Conservation (phyloP, 2,797 vertebrate genomes). For the Tenualosa thibaudeaui region DNA sequence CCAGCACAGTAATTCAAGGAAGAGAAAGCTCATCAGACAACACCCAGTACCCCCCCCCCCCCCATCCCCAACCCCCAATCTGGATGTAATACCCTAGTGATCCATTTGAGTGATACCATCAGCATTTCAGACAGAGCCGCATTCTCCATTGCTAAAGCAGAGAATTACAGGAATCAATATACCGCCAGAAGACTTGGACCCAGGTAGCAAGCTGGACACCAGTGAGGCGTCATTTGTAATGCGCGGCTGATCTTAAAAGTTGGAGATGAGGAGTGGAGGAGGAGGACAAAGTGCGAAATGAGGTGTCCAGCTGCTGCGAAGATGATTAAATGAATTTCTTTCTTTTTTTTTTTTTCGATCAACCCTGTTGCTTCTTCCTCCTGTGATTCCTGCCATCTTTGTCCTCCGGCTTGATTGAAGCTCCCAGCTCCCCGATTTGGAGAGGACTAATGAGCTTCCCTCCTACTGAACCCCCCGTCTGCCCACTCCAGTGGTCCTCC, state of each 20-base stretch:
- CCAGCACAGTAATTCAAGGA: neutral
- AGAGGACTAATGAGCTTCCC: constrained; percentile 35
- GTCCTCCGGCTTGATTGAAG: constrained; percentile 27
- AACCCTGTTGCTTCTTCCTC: constrained; percentile 19
- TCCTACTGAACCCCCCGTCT: neutral
- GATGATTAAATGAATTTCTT: constrained; percentile 43
- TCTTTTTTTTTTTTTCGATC: constrained; percentile 36
- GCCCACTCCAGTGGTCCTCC: neutral
- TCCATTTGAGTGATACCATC: constrained; percentile 40
- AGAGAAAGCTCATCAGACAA: neutral
- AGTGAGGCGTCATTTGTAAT: constrained; percentile 40
- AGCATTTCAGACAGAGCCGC: constrained; percentile 15
- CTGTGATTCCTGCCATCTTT: constrained; percentile 4
- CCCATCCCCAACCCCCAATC: neutral
- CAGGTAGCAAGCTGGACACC: constrained; percentile 25
- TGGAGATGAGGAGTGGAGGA: constrained; percentile 26
- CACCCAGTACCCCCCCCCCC: neutral
- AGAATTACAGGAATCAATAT: constrained; percentile 36
- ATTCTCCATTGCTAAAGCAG: constrained; percentile 42
- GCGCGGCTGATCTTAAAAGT: constrained; percentile 36
- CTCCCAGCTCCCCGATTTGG: constrained; percentile 37
- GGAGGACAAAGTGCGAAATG: neutral
- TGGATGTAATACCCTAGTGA: constrained; percentile 35
- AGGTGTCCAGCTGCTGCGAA: constrained; percentile 6
- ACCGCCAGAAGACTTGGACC: constrained; percentile 27